Conservation (phyloP, 2,888 invertebrate species). For the Epinotia bilunana region DNA sequence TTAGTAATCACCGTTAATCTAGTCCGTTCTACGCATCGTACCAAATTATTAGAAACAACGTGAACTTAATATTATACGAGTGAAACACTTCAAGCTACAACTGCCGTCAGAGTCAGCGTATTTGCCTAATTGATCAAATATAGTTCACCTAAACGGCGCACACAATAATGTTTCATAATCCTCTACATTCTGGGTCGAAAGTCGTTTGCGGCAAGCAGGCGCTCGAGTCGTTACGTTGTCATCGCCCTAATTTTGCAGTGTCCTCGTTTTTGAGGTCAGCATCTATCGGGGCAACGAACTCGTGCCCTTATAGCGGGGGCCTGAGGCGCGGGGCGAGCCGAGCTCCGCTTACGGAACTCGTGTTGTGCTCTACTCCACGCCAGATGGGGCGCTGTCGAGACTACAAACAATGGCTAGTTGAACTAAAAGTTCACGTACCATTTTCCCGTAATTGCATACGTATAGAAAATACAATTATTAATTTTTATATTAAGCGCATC, state of each 20-base stretch:
- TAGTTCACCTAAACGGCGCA: conserved; percentile 64
- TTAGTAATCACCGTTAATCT: not conserved
- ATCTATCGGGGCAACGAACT: conserved; percentile 84
- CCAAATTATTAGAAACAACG: conserved; percentile 60
- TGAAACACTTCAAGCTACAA: conserved; percentile 77
- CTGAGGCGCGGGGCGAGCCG: conserved; percentile 60
- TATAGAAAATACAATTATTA: not conserved
- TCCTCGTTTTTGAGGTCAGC: conserved; percentile 90
- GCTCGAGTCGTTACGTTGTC: conserved; percentile 82
- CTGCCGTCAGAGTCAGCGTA: conserved; percentile 80
- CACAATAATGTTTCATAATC: conserved; percentile 58
- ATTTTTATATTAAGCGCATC: not conserved
- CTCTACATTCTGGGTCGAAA: conserved; percentile 60
- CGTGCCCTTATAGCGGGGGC: conserved; percentile 82
- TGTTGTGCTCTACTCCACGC: conserved; percentile 65
- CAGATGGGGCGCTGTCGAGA: conserved; percentile 68
- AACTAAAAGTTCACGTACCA: not conserved
- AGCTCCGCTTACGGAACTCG: conserved; percentile 53
- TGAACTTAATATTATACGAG: conserved; percentile 70
- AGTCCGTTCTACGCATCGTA: conserved; percentile 8
- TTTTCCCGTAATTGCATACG: not conserved
- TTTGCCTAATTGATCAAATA: conserved; percentile 85
- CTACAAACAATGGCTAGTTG: conserved; percentile 22
- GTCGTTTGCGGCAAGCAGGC: conserved; percentile 64
- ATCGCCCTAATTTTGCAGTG: conserved; percentile 86